phyloP scores from a whole-genome alignment of 2,797 vertebrate genomes.

The Sebastes itinus region DNA sequence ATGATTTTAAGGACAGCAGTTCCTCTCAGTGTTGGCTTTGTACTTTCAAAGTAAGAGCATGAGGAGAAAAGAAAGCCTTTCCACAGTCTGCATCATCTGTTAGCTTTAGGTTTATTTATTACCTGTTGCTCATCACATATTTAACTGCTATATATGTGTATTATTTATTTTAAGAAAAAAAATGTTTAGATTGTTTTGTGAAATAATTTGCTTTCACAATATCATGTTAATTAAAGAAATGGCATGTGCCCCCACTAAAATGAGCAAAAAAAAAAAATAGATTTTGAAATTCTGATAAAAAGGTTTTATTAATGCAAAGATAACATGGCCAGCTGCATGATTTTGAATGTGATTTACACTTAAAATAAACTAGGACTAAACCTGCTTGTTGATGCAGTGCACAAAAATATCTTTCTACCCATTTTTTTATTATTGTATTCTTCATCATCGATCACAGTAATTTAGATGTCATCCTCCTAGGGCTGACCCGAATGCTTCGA shows the following conservation, averaged over 20 bases:
- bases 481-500: no score
- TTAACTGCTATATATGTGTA: constrained; percentile 35
- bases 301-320: constrained; percentile 10
- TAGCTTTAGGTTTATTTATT: constrained; percentile 64
- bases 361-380: constrained; percentile 28
- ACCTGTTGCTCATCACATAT: constrained; percentile 20
- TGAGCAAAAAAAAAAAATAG: neutral
- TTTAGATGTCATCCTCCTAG: neutral
- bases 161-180: constrained; percentile 57
- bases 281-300: neutral
- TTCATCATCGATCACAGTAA: neutral
- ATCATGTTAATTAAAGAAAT: neutral
- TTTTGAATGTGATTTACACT: constrained; percentile 49
- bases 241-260: neutral
- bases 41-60: constrained; percentile 20
- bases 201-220: constrained; percentile 22
- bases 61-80: neutral
- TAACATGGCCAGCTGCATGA: constrained; percentile 33
- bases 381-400: constrained; percentile 17
- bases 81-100: neutral
- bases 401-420: constrained; percentile 9
- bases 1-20: neutral
- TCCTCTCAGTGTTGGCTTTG: constrained; percentile 24
- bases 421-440: constrained; percentile 7
- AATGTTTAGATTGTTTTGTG: constrained; percentile 5